Evolutionary conservation across 2,797 vertebrate species (phyloP).

Genomic region (Pelobates cultripes): DNA sequence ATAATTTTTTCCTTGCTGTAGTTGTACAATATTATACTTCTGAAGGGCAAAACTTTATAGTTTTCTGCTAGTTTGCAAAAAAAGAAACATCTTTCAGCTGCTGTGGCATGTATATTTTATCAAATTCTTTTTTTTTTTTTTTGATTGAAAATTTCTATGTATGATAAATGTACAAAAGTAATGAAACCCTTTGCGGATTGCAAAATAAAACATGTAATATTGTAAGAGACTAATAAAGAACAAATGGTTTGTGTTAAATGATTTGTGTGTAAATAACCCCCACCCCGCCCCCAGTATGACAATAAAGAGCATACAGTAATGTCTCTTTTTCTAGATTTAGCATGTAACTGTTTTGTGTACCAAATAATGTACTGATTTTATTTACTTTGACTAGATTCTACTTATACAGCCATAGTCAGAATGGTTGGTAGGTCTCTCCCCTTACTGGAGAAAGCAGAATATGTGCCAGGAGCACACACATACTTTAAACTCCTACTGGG

Average conservation of each 20-base stretch:
- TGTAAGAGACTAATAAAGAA: constrained; percentile 47
- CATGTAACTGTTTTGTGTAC: no score
- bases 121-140: constrained; percentile 79
- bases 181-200: constrained; percentile 51
- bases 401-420: no score
- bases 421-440: no score
- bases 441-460: no score
- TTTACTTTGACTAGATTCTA: no score
- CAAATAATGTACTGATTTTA: no score
- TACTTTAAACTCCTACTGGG: no score
- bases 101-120: constrained; percentile 80
- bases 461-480: no score
- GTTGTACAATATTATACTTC: constrained; percentile 44
- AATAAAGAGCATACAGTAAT: no score
- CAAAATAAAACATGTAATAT: constrained; percentile 46
- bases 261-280: no score
- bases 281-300: no score
- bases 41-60: constrained; percentile 38
- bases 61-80: constrained; percentile 48
- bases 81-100: constrained; percentile 41
- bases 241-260: constrained; percentile 40
- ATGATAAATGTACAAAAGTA: constrained; percentile 69
- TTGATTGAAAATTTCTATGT: constrained; percentile 67
- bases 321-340: no score
- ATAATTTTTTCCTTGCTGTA: constrained; percentile 45